Base-by-base conservation (phyloP, 1,140 invertebrate species). In the Caerostris darwini region DNA sequence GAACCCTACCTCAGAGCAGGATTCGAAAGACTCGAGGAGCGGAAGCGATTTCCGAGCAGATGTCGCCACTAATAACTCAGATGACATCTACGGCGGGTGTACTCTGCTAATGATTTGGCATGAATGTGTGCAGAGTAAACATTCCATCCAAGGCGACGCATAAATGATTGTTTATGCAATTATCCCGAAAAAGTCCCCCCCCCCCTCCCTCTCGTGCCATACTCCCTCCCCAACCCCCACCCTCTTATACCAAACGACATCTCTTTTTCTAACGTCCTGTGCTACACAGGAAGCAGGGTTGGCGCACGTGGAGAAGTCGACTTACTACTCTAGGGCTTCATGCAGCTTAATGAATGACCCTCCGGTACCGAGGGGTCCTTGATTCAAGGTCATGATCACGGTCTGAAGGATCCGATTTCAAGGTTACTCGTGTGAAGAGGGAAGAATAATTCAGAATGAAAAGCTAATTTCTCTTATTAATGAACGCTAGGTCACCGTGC, bases 181-280 rank as follows among this genome's bases (percentile, higher is more conserved):
- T 5, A 67, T 17, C 14, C 14, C n/a, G 61, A 14, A 67, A 17
- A 64, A 64, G 61, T 17, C 14, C 14, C 14, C 14, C 14, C 61
- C 61, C 61, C 61, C 14, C n/a, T n/a, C n/a, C n/a, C n/a, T n/a
- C n/a, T 64, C 61, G 14, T 64, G n/a, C 14, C 14, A 64, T 64
- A 64, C 61, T 17, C 61, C 61, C 14, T 17, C 61, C 61, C n/a
- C 61, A 17, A 64, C 61, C 61, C 14, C n/a, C 12, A 17, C 12
- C 17, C 14, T 67, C 34, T 34, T 34, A 34, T 34, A 34, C 34
- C 34, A 34, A 34, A 34, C 14, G 61, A n/a, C 61, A 67, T 67
- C 61, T 67, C 61, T 67, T 67, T 67, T 67, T 67, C n/a, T 67
- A 67, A 67, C 61, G n/a, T 67, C 61, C 61, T 67, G 61, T 67